Evolutionary conservation across 2,797 vertebrate species (phyloP), one percentile per base, ranked within the genome.

Genomic region (Hoplostethus atlanticus): DNA sequence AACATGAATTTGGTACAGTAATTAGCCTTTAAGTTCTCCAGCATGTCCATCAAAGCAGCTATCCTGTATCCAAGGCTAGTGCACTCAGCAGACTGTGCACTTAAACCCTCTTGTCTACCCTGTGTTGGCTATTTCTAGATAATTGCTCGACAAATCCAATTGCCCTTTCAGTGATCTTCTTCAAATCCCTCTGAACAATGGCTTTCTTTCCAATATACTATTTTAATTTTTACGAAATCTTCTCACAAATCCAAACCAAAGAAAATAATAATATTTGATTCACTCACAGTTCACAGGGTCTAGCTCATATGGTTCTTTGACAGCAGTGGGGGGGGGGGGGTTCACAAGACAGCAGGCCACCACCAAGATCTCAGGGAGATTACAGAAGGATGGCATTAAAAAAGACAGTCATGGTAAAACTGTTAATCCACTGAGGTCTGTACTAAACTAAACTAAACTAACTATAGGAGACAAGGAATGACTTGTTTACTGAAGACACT

Each of bases 131-230:
- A 75, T 79, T 81, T 80, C 17, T 44, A 51, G 53, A 0, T 3
- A 36, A 59, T 36, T 60, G n/a, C 12, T 3, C 10, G 2, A 51
- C 55, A 77, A 84, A 87, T 80, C 84, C 79, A 57, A 62, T 58
- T 58, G 55, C 62, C 40, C 25, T 53, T 5, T 44, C 42, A 31
- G 1, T 9, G 34, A 62, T 58, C 58, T 50, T 13, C 17, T 59
- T 4, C 44, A 64, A 68, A 79, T 73, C 71, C 71, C 1, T 15
- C 3, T 5, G 1, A 0, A 6, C 12, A 15, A 55, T 13, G 13
- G 11, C 1, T 2, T 10, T 47, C 60, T 34, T 47, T 34, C 16
- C 42, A 17, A 47, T 48, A 13, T 11, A 13, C 8, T 38, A 12
- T 60, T 42, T 42, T 17, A 21, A 21, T 21, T 21, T 21, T 21